Percentiles rank a stretch among this genome's conserved stretches.
Conservation (phyloP, 2,113 vertebrate species). For the Geothlypis trichas region DNA sequence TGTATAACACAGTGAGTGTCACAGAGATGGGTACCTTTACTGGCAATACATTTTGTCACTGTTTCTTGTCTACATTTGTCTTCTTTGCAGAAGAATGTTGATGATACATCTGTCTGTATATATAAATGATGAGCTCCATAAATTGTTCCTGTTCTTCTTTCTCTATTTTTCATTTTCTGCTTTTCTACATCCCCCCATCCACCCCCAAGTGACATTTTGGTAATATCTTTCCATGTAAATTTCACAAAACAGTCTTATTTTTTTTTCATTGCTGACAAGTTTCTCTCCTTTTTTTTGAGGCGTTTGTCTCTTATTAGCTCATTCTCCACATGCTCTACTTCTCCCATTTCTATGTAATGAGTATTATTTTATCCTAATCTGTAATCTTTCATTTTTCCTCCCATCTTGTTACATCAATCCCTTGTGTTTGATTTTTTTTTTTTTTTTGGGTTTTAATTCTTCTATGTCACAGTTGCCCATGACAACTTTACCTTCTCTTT, state of each 20-base stretch:
- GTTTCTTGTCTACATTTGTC: not conserved
- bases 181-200: not conserved
- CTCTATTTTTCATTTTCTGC: not conserved
- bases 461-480: not conserved
- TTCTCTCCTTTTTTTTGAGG: not conserved
- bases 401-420: not conserved
- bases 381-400: not conserved
- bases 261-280: not conserved
- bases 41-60: constrained; percentile 1
- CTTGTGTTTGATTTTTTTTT: not conserved
- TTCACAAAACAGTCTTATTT: not conserved
- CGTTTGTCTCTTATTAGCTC: not conserved
- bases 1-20: not conserved
- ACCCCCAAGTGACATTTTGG: not conserved
- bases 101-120: not conserved
- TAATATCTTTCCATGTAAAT: not conserved
- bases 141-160: not conserved
- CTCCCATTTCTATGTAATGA: not conserved
- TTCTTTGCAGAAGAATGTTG: not conserved
- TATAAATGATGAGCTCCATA: not conserved
- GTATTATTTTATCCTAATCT: not conserved
- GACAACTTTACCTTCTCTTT: not conserved
- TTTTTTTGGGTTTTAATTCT: not conserved
- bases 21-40: not conserved
- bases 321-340: not conserved